Evolutionary conservation across 2,797 vertebrate genomes (phyloP).

Genomic region (Lepus oiostolus): DNA sequence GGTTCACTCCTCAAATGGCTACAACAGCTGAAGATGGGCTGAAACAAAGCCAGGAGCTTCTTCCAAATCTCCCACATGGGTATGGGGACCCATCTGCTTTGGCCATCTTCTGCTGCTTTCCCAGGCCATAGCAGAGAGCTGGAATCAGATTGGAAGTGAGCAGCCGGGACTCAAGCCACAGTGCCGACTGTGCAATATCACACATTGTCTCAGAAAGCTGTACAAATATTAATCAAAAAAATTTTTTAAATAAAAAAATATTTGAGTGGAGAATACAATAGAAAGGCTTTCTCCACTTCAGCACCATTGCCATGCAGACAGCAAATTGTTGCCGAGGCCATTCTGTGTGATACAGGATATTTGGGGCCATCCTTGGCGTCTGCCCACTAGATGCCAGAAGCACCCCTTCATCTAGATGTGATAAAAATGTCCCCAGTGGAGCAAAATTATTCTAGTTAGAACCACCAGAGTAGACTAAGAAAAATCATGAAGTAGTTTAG

Average conservation of each 20-base stretch:
- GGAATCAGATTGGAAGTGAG: no score
- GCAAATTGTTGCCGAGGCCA: not conserved
- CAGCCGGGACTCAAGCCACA: no score
- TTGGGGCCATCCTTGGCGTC: not conserved
- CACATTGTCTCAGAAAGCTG: no score
- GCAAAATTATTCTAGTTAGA: not conserved
- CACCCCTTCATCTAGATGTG: not conserved
- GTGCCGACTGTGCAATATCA: no score
- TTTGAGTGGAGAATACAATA: not conserved
- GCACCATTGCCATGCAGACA: not conserved
- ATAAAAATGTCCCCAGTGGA: not conserved
- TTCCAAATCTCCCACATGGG: no score
- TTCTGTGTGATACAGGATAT: not conserved
- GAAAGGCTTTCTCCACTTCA: not conserved
- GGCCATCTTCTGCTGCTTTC: no score
- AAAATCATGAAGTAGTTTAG: not conserved
- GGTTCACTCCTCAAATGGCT: no score
- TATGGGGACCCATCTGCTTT: no score
- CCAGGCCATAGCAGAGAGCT: no score
- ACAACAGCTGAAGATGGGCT: no score
- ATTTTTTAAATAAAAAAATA: not conserved
- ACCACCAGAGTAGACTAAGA: not conserved
- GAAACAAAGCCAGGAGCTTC: no score
- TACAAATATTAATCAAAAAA: no score
- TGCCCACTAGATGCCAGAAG: not conserved